These are phyloP conservation scores for Argyrosomus japonicus DNA, from an alignment of 2,113 vertebrate species.

Conservation along the genomic window DNA sequence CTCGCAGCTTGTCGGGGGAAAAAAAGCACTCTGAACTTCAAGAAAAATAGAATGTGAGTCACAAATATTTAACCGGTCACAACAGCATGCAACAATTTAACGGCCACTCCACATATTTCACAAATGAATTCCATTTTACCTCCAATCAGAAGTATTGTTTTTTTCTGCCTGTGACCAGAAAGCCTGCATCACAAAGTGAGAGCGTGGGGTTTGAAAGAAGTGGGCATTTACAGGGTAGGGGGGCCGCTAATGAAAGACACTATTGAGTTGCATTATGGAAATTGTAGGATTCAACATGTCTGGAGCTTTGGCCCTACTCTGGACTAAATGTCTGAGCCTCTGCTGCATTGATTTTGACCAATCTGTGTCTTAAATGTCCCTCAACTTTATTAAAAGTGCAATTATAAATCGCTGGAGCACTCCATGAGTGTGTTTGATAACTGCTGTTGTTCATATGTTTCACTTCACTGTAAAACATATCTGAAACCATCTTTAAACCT, in stretches of 20 bases:
- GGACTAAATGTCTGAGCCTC: background rate
- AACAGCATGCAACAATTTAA: background rate
- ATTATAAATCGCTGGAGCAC: background rate
- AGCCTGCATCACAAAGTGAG: background rate
- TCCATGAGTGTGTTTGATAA: background rate
- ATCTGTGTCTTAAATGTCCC: background rate
- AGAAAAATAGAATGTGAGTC: background rate
- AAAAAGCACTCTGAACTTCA: background rate
- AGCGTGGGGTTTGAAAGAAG: conserved; percentile 1
- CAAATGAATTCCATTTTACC: background rate
- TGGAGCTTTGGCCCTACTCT: background rate
- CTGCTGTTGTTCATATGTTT: background rate
- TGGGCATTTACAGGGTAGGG: background rate
- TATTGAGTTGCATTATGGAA: conserved; percentile 12
- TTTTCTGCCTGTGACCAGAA: background rate
- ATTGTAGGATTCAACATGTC: background rate
- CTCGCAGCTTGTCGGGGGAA: background rate
- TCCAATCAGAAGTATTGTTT: background rate
- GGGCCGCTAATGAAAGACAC: background rate
- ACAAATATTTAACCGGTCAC: background rate
- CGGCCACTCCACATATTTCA: background rate
- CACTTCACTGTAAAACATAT: no score
- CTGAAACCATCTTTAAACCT: no score
- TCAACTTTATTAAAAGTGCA: background rate
- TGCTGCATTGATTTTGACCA: background rate